Evolutionary conservation across 2,113 vertebrate species (phyloP), one percentile per base, ranked within the genome.

Genomic region (Tragelaphus strepsiceros): DNA sequence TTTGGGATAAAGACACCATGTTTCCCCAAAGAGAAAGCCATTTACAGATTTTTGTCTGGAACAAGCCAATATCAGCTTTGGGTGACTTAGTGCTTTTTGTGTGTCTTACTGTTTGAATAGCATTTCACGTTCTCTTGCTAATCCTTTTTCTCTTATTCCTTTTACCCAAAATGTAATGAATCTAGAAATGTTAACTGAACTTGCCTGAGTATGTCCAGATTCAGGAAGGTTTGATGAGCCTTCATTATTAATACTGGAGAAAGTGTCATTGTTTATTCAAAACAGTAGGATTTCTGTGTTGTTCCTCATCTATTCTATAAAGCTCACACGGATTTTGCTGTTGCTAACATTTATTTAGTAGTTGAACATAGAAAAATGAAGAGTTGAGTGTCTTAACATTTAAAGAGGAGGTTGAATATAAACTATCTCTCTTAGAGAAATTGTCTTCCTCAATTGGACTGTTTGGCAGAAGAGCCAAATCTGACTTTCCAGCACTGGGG

Each of bases 171-270:
- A 88, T 84, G 67, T 81, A 62, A 88, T 85, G 90, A 86, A 53
- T 84, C 59, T 96, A 74, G 84, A 85, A 90, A 92, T 88, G 58
- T 62, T 83, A 64, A 30, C 74, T 95, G 61, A 96, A 96, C 58
- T 96, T 88, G 43, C 26, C 80, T 17, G 16, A 22, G 58, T 32
- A 32, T 59, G 49, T 74, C 53, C 88, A 86, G 81, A 78, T 71
- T 95, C 78, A 21, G 58, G 67, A 61, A 84, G 26, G 21, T 71
- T 87, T 92, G 17, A 30, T 83, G 82, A 93, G 39, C 43, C 61
- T 85, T 88, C 74, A 61, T 93, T 87, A 58, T 71, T 83, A 80
- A 14, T 49, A 11, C 67, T 46, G 32, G 77, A 97, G 92, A 77
- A 96, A 96, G 49, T 61, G 32, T 81, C 71, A 81, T 87, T 90